Conservation (phyloP, 2,888 invertebrate genomes). For the Perizoma flavofasciatum region DNA sequence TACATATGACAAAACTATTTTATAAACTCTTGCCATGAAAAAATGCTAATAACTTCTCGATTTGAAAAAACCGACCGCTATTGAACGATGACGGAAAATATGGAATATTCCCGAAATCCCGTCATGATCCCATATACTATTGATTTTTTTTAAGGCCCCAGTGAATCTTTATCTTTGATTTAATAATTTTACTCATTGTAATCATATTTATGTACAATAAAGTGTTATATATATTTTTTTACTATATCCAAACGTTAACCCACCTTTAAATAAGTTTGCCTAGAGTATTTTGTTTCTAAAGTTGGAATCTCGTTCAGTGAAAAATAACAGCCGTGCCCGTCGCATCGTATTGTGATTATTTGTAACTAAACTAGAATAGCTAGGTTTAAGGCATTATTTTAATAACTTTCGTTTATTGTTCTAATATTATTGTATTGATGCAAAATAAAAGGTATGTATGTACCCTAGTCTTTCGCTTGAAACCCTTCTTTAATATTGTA, state of each 20-base stretch:
- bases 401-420: conserved; percentile 61
- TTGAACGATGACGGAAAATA: too few species aligned
- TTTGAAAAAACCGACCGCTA: too few species aligned
- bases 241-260: too few species aligned
- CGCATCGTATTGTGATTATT: conserved; percentile 69
- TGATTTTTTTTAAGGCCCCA: too few species aligned
- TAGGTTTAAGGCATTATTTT: conserved; percentile 69
- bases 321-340: conserved; percentile 58
- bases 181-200: too few species aligned
- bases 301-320: background rate
- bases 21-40: too few species aligned
- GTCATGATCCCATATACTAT: too few species aligned
- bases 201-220: too few species aligned
- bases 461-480: conserved; percentile 19
- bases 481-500: background rate
- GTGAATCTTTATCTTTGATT: too few species aligned
- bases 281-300: background rate
- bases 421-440: conserved; percentile 62
- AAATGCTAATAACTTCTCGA: too few species aligned
- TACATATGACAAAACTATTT: background rate
- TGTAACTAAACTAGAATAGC: conserved; percentile 63
- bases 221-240: too few species aligned
- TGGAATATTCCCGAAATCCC: too few species aligned
- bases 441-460: conserved; percentile 61
- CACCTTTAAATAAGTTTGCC: background rate